Evolutionary conservation across 2,113 vertebrate genomes (phyloP).

Genomic region (Anhinga rufa): DNA sequence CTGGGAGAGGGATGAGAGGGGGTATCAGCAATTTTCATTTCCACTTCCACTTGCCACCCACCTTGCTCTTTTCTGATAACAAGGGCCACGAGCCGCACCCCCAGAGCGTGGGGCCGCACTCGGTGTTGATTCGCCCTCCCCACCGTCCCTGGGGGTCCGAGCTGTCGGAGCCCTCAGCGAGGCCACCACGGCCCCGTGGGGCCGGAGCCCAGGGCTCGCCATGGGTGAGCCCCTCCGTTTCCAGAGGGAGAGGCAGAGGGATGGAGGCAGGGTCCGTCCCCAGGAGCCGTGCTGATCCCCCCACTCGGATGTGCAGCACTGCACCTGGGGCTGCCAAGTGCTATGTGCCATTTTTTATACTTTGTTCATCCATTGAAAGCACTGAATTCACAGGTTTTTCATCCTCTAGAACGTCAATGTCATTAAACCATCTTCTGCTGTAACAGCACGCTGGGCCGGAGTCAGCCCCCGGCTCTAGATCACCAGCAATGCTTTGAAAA

Average conservation of each 20-base stretch:
- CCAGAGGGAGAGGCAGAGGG: not conserved
- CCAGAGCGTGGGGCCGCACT: not conserved
- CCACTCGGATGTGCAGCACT: not conserved
- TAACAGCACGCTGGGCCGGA: not conserved
- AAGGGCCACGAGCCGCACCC: fast-evolving
- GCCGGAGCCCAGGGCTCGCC: not conserved
- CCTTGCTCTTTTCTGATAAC: not conserved
- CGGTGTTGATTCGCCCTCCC: not conserved
- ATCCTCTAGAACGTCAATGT: not conserved
- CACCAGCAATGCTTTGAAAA: not conserved
- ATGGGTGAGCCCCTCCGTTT: not conserved
- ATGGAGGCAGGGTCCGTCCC: not conserved
- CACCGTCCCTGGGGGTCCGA: not conserved
- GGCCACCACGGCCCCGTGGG: not conserved
- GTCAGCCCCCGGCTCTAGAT: not conserved
- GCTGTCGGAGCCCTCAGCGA: not conserved
- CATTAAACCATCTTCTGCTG: not conserved
- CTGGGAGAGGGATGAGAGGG: not conserved
- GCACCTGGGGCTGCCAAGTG: not conserved
- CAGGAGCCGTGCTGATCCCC: not conserved
- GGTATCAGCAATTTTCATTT: not conserved
- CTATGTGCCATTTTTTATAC: not conserved
- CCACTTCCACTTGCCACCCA: not conserved
- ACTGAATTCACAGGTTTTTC: not conserved
- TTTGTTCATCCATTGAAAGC: not conserved